These are phyloP conservation scores for Sebastes nivosus DNA, from an alignment of 2,797 vertebrate species.

Conservation along the genomic window DNA sequence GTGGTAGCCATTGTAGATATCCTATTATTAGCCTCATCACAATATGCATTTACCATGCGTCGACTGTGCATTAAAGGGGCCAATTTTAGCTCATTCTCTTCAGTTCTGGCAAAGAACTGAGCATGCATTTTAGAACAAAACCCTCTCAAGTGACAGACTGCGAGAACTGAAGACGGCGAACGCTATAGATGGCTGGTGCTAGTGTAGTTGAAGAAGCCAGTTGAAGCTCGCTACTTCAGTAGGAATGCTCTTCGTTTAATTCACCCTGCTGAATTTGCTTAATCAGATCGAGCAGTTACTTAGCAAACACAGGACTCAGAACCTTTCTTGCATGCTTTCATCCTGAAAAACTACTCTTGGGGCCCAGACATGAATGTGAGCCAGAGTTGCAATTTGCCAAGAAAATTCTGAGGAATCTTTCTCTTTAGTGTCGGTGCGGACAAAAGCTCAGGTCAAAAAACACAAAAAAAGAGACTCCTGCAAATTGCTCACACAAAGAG, in stretches of 20 bases:
- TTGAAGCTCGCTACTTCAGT: background rate
- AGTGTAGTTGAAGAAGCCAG: background rate
- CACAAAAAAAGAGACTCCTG: background rate
- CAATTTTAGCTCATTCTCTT: slow-evolving; percentile 37
- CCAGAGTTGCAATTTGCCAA: slow-evolving; percentile 5
- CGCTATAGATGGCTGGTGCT: background rate
- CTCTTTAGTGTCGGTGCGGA: background rate
- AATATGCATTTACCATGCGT: slow-evolving; percentile 50
- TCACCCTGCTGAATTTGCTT: background rate
- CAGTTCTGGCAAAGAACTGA: slow-evolving; percentile 27
- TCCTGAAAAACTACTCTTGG: background rate
- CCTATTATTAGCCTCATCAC: slow-evolving; percentile 54
- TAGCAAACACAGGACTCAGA: background rate
- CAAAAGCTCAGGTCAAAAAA: background rate
- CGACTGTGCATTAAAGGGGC: slow-evolving; percentile 29
- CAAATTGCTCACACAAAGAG: background rate
- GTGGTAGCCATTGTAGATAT: slow-evolving; percentile 36
- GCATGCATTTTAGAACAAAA: slow-evolving; percentile 42
- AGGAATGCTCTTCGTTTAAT: slow-evolving; percentile 15
- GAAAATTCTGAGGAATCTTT: background rate
- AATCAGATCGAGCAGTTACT: background rate
- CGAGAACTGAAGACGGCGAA: slow-evolving; percentile 26
- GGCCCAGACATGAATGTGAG: background rate
- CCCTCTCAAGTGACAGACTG: slow-evolving; percentile 27
- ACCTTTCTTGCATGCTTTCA: background rate